phyloP scores from a whole-genome alignment of 1,140 invertebrate species.

The Zeugodacus cucurbitae region DNA sequence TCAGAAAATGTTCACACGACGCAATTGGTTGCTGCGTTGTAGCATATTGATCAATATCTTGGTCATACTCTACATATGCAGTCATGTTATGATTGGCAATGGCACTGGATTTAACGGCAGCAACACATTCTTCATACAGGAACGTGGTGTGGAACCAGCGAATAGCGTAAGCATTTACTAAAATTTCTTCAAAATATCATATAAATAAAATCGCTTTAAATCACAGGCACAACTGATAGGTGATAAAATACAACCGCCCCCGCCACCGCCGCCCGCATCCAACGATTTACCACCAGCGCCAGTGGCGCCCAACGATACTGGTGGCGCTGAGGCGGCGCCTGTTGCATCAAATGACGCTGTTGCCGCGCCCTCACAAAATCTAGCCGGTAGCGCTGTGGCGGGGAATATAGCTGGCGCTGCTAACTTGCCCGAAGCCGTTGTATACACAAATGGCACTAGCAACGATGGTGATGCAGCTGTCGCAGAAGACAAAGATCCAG shows the following conservation, averaged over 20 bases:
- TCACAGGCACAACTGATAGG: constrained; percentile 26
- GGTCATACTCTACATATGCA: constrained; percentile 76
- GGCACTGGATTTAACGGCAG: constrained; percentile 59
- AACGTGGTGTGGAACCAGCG: constrained; percentile 49
- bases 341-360: neutral
- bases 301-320: neutral
- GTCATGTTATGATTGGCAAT: constrained; percentile 67
- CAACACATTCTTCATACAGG: constrained; percentile 59
- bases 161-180: constrained; percentile 26
- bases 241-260: constrained; percentile 19
- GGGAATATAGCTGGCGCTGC: constrained; percentile 52
- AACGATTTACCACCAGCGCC: neutral
- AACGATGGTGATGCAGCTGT: constrained; percentile 57
- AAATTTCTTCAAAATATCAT: neutral
- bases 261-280: neutral
- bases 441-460: constrained; percentile 52
- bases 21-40: constrained; percentile 78
- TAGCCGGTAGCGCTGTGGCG: constrained; percentile 45
- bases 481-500: constrained; percentile 62
- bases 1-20: constrained; percentile 69
- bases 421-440: constrained; percentile 26
- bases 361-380: neutral
- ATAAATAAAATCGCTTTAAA: neutral
- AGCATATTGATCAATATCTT: constrained; percentile 79
- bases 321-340: neutral